Conservation (phyloP, 2,113 vertebrate species). For the Malaclemys terrapin region DNA sequence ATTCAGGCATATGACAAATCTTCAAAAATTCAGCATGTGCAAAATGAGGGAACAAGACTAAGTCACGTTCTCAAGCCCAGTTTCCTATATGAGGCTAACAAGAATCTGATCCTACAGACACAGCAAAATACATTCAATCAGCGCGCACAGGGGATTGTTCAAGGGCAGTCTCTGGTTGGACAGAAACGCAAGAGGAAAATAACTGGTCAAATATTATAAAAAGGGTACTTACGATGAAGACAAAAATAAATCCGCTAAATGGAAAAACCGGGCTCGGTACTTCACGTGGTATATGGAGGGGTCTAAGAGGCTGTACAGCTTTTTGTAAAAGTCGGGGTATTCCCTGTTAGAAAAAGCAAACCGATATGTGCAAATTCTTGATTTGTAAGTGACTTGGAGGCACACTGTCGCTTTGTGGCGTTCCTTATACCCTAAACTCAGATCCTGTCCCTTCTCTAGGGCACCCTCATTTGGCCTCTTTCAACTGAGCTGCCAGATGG, state of each 20-base stretch:
- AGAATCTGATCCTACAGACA: background rate
- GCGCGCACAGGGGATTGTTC: background rate
- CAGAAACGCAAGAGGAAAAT: background rate
- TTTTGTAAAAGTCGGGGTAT: slow-evolving; percentile 96
- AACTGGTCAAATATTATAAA: rapidly evolving
- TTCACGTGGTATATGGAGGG: slow-evolving; percentile 93
- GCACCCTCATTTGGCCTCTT: background rate
- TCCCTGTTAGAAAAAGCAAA: slow-evolving; percentile 79
- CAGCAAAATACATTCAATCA: background rate
- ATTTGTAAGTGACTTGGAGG: background rate
- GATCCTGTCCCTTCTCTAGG: background rate
- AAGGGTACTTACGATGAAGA: slow-evolving; percentile 91
- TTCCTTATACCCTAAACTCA: background rate
- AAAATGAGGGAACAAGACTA: background rate
- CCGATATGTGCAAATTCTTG: background rate
- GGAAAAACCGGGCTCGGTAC: slow-evolving; percentile 95
- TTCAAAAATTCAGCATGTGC: slow-evolving; percentile 10
- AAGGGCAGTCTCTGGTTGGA: background rate
- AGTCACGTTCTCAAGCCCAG: background rate
- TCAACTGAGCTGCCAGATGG: background rate
- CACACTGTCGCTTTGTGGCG: background rate
- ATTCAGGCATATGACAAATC: background rate
- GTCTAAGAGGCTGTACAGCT: slow-evolving; percentile 93
- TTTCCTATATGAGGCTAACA: background rate
- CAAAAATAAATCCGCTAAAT: slow-evolving; percentile 90